Percentiles rank a stretch among this genome's conserved stretches.
These are phyloP conservation scores for Talpa occidentalis DNA, from an alignment of 2,113 vertebrate genomes.

Conservation along the genomic window DNA sequence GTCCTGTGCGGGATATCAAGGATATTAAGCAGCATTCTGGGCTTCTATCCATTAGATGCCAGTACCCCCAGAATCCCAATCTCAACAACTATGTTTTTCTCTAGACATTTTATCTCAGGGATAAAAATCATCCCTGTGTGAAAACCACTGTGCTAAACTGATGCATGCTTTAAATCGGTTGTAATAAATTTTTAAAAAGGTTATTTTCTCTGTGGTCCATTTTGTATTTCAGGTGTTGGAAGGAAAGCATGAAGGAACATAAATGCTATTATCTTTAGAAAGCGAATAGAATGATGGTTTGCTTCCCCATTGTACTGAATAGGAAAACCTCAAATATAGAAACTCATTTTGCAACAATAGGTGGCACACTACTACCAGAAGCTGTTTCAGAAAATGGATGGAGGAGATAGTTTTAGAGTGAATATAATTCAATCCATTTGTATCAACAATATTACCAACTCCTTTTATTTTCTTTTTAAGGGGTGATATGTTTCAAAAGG, in stretches of 20 bases:
- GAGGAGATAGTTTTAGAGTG: conserved; percentile 38
- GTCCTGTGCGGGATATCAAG: neutral
- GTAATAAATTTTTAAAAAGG: neutral
- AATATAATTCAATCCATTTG: neutral
- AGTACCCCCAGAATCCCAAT: rapidly evolving
- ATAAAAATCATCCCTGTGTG: neutral
- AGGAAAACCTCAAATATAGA: neutral
- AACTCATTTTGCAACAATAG: conserved; percentile 52
- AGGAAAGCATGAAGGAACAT: conserved; percentile 30
- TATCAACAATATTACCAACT: neutral
- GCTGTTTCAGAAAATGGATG: neutral
- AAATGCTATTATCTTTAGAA: neutral
- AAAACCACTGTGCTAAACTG: neutral
- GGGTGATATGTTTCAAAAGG: neutral
- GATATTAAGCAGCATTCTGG: neutral
- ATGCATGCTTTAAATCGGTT: neutral
- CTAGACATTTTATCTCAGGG: neutral
- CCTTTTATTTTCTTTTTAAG: conserved; percentile 14
- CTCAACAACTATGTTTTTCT: neutral
- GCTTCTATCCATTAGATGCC: neutral
- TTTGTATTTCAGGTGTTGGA: neutral
- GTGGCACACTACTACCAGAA: conserved; percentile 43
- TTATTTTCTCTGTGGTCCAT: neutral
- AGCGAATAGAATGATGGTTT: neutral
- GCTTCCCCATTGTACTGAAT: neutral